phyloP scores from a whole-genome alignment of 2,113 vertebrate species.

The Eubucco bourcierii region DNA sequence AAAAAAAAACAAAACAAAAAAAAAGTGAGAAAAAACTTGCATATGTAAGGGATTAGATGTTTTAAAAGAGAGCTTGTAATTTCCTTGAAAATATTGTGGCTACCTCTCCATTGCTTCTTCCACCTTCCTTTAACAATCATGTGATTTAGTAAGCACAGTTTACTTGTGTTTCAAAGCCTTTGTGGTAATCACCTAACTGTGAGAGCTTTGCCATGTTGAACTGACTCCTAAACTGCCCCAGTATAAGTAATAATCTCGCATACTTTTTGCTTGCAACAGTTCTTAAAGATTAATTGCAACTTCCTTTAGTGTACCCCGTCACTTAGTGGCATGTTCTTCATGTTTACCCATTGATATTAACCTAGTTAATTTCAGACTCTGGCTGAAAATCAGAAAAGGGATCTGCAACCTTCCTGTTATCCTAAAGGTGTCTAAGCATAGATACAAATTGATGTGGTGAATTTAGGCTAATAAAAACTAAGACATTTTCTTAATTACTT shows the following conservation, averaged over 20 bases:
- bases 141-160: background rate
- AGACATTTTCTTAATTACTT: background rate
- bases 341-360: background rate
- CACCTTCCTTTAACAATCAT: background rate
- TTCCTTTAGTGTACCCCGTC: background rate
- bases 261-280: background rate
- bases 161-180: rapidly evolving
- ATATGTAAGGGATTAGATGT: background rate
- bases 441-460: background rate
- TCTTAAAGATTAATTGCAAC: background rate
- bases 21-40: background rate
- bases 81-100: background rate
- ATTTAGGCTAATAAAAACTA: background rate
- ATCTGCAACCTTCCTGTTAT: background rate
- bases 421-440: background rate
- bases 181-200: background rate
- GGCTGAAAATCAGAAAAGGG: background rate
- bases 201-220: background rate
- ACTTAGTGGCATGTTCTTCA: background rate
- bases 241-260: background rate
- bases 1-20: too few species aligned
- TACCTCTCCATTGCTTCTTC: background rate
- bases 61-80: background rate
- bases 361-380: background rate
- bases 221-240: background rate